Evolutionary conservation across 1,140 invertebrate genomes (phyloP), one percentile per base, ranked within the genome.

Genomic region (Gerris buenoi): DNA sequence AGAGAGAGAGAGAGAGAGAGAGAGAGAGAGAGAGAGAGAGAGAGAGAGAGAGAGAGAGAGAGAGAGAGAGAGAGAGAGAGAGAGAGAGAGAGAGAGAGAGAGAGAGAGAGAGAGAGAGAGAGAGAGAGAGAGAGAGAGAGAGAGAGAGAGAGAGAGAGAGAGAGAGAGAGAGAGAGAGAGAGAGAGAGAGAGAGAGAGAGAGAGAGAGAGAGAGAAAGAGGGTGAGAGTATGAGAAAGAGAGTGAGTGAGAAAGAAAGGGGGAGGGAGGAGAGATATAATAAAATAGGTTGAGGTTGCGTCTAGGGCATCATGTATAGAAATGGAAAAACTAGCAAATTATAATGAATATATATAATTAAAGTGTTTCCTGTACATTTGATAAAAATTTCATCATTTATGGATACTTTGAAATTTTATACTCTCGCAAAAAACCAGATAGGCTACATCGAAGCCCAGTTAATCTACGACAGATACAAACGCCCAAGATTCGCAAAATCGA

Each of bases 121-220:
- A 60, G 63, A 69, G 69, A 60, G 69, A 67, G 65, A 27, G 62
- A 68, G 25, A 63, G 65, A 65, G 66, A 33, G 66, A 68, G 68
- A 71, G 66, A 66, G 68, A 67, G 65, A 70, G 66, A 67, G 66
- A 68, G 70, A 71, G 67, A 70, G 68, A 68, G 67, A 67, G 64
- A 67, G 65, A 70, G 65, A 68, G 69, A 68, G 64, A 64, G 63
- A 64, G 67, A 61, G 58, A 61, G 61, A 69, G 56, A 71, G 64
- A 68, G 70, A 66, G 67, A 71, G 67, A 71, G 33, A 68, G 65
- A 64, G 60, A 71, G 27, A n/a, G 61, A 63, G 56, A 68, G 66
- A 61, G 61, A 67, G 26, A 61, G 46, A 67, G 64, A 56, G 65
- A 64, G 60, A 63, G 62, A 28, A 29, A 58, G 66, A 33, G 66